Conservation (phyloP, 2,888 invertebrate species). For the Muscina levida region DNA sequence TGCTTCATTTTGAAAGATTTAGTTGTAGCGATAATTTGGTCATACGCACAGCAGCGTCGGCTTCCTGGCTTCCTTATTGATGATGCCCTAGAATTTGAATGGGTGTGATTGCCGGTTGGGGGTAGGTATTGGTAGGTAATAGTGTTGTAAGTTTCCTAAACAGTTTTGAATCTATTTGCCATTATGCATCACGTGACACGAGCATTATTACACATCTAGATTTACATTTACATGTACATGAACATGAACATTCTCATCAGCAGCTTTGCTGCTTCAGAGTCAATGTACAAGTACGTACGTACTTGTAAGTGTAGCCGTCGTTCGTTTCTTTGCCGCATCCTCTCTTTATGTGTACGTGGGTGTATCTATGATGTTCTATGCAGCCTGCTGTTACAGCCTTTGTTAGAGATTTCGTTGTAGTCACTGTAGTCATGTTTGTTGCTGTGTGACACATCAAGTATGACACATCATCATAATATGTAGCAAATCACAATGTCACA, state of each 20-base stretch:
- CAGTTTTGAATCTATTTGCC: constrained; percentile 59
- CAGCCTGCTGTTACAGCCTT: constrained; percentile 5
- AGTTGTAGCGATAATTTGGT: constrained; percentile 63
- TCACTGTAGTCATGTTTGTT: constrained; percentile 17
- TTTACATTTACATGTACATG: constrained; percentile 35
- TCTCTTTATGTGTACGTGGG: background rate
- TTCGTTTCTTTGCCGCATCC: no score
- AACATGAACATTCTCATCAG: constrained; percentile 47
- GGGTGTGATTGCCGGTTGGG: background rate
- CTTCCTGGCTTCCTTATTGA: background rate
- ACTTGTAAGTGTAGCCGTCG: background rate
- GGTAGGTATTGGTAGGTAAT: constrained; percentile 33
- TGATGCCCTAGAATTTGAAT: constrained; percentile 5
- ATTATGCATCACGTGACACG: constrained; percentile 65
- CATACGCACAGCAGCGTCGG: constrained; percentile 42
- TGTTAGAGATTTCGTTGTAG: constrained; percentile 18
- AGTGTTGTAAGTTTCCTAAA: constrained; percentile 51
- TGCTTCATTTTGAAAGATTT: constrained; percentile 50
- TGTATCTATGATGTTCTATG: constrained; percentile 12
- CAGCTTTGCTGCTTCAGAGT: constrained; percentile 11
- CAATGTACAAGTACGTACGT: background rate
- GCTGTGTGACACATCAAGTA: constrained; percentile 60
- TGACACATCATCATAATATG: constrained; percentile 59
- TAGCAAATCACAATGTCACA: constrained; percentile 65
- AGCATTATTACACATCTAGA: constrained; percentile 46